These are phyloP conservation scores for Camelus bactrianus DNA, from an alignment of 2,113 vertebrate species.

Conservation along the genomic window DNA sequence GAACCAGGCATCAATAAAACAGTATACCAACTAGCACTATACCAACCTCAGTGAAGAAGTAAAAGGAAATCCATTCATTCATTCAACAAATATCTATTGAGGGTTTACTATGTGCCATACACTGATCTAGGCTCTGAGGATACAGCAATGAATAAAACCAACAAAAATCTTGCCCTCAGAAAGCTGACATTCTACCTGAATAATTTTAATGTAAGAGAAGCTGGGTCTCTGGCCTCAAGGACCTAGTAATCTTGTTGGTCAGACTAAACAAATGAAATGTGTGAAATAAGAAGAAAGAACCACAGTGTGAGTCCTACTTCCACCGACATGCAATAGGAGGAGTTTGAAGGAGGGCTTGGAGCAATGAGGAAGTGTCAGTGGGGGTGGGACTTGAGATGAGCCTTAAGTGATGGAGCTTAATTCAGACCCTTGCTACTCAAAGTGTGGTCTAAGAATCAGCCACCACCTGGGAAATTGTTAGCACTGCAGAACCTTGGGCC, in stretches of 20 bases:
- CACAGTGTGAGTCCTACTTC: not conserved
- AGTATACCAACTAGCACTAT: not conserved
- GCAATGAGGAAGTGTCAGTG: not conserved
- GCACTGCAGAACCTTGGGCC: not conserved
- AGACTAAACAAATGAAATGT: not conserved
- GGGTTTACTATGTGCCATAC: not conserved
- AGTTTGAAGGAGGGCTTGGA: not conserved
- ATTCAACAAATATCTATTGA: conserved; percentile 17
- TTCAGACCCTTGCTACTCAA: conserved; percentile 29
- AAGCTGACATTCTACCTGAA: not conserved
- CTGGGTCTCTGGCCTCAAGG: not conserved
- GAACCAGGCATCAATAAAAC: conserved; percentile 3
- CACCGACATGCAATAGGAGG: not conserved
- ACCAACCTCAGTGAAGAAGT: not conserved
- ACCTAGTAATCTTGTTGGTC: not conserved
- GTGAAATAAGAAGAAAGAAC: conserved; percentile 6
- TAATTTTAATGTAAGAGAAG: conserved; percentile 15
- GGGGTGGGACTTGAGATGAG: not conserved
- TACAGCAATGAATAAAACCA: not conserved
- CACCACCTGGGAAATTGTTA: not conserved
- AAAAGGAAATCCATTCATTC: not conserved
- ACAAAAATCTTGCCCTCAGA: not conserved
- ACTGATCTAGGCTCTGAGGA: not conserved
- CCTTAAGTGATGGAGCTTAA: not conserved
- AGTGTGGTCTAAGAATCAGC: not conserved